Base-by-base conservation (phyloP, 2,797 vertebrate species). In the Enteromius thamalakanensis region DNA sequence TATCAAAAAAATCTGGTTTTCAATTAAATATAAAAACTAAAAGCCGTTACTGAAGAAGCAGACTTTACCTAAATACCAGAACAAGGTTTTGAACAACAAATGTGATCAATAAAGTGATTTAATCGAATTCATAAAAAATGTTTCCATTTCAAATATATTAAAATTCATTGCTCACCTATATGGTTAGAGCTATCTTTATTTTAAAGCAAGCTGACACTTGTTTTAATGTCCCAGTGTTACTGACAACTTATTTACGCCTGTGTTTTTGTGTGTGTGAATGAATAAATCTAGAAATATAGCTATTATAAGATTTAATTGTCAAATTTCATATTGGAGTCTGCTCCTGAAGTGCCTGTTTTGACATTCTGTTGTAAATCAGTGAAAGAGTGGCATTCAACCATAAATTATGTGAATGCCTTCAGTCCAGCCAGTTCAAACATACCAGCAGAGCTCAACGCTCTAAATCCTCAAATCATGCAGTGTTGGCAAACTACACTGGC, bases 311-410 rank as follows among this genome's bases (percentile, higher is more conserved):
- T 40, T 14, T 40, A 2, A 12, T 40, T 37, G 23, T 78, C 11
- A 45, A 0, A 49, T 51, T 51, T 53, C 11, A 17, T 21, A 37
- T 78, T 29, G 10, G 76, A 51, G 45, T 67, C 49, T 79, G 29
- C 76, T 78, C 3, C 76, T 78, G 23, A 15, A 65, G 29, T 67
- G 76, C 29, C 23, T 79, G 14, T 53, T 77, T 77, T 77, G 23
- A 45, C 55, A 62, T 64, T 77, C 23, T 47, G 58, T 21, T 78
- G 45, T 37, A 45, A 79, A 47, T 29, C 29, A 17, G 8, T 11
- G 42, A 51, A 51, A 7, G 21, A 67, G 21, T n/a, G 37, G 62
- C 62, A 79, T 79, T 79, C 60, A 65, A 49, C 26, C 60, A 69
- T 55, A 70, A 80, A 58, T 80, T 19, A 79, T 40, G 15, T 26